These are phyloP conservation scores for Pyrocoelia pectoralis DNA, from an alignment of 2,888 invertebrate species.

Conservation along the genomic window DNA sequence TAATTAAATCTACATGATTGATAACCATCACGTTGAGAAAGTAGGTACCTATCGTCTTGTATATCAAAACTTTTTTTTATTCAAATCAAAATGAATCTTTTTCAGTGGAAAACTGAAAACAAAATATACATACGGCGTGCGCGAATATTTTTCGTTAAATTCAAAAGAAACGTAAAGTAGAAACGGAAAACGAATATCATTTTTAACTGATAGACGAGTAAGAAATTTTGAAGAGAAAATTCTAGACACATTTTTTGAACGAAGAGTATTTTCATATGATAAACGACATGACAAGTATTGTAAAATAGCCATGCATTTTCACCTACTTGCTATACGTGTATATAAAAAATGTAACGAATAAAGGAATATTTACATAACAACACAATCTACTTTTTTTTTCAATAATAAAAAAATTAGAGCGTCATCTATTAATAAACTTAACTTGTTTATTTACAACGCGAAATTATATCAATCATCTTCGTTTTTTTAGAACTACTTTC, in stretches of 20 bases:
- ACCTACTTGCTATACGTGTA: constrained; percentile 27
- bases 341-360: constrained; percentile 25
- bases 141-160: background rate
- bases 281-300: constrained; percentile 31
- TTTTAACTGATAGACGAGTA: background rate
- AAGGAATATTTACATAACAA: constrained; percentile 31
- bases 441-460: constrained; percentile 25
- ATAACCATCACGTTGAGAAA: background rate
- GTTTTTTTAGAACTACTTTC: too few relatives aligned
- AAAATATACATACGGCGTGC: background rate
- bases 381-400: background rate
- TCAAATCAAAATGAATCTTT: background rate
- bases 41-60: background rate
- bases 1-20: background rate
- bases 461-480: constrained; percentile 12
- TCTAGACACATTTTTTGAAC: constrained; percentile 1
- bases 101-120: background rate
- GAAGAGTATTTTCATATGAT: constrained; percentile 23
- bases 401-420: constrained; percentile 5
- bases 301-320: constrained; percentile 32
- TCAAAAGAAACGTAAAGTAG: background rate
- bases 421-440: constrained; percentile 19
- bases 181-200: background rate
- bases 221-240: background rate
- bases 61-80: too few relatives aligned